Base-by-base conservation (phyloP, 2,888 invertebrate genomes). In the Perizoma flavofasciatum region DNA sequence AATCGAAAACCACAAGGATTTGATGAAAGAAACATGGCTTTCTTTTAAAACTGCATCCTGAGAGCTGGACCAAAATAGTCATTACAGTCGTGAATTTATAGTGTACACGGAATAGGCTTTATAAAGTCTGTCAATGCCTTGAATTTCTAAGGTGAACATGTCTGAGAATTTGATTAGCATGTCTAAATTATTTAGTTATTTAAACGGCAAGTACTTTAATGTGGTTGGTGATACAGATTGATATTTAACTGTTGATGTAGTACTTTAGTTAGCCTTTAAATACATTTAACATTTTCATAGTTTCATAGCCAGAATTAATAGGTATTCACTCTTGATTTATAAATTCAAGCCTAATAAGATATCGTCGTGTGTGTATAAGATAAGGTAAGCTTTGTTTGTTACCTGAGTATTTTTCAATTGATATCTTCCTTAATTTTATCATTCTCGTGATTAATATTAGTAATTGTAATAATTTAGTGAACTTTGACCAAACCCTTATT, bases 401-500 rank as follows among this genome's bases (percentile, higher is more conserved):
- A 78, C 75, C 80, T 70, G 67, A 73, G 71, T 75, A 72, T 73
- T 66, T 72, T 63, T 68, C 53, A 69, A 69, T 63, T 49, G 54
- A 51, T 49, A 63, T 74, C 68, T 71, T 69, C 61, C 70, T 70
- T 72, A 54, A 54, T 68, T 71, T 63, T 50, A 67, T 69, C 61
- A 66, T 74, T 73, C 64, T 71, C 67, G 72, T 70, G 64, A 67
- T 66, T 73, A 70, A 68, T 72, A 65, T n/a, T 70, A 66, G 65
- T 61, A 66, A 70, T 69, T 69, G 59, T 63, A 65, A 59, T 65
- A 55, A 53, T 65, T 66, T 64, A 63, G 61, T 66, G 54, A 65
- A 60, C 61, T 76, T 79, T 82, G 87, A 88, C 87, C 88, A 87
- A 88, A 82, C 80, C 76, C 79, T 78, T 73, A 79, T 81, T 76